A percentile compares a stretch with the other conserved stretches of the same genome.
phyloP scores from a whole-genome alignment of 2,888 invertebrate genomes.

The Syrphus vitripennis region DNA sequence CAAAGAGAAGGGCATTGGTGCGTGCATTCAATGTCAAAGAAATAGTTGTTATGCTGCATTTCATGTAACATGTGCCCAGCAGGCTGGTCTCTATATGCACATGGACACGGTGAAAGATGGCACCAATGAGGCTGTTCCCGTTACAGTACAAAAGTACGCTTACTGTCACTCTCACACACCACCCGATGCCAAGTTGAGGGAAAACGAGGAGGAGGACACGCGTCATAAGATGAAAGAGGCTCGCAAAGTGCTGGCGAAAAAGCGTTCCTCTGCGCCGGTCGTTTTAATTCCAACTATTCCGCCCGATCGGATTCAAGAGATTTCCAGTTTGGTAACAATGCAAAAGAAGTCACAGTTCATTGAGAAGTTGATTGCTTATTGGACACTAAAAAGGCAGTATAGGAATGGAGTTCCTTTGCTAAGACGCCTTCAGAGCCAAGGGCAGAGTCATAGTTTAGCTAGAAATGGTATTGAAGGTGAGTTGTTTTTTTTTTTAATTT shows the following conservation, averaged over 20 bases:
- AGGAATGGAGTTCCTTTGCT: slow-evolving; percentile 97
- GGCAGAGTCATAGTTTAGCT: slow-evolving; percentile 82
- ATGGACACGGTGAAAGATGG: slow-evolving; percentile 92
- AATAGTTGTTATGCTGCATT: slow-evolving; percentile 98
- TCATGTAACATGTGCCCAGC: slow-evolving; percentile 99
- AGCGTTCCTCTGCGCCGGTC: slow-evolving; percentile 93
- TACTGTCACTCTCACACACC: slow-evolving; percentile 96
- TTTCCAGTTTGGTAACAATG: slow-evolving; percentile 88
- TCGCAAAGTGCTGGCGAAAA: slow-evolving; percentile 92
- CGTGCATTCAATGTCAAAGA: slow-evolving; percentile 99
- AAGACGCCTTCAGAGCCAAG: slow-evolving; percentile 88
- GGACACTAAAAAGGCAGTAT: slow-evolving; percentile 97
- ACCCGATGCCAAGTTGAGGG: slow-evolving; percentile 79
- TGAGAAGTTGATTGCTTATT: slow-evolving; percentile 95
- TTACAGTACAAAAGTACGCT: slow-evolving; percentile 96
- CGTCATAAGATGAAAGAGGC: slow-evolving; percentile 93
- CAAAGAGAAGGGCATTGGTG: slow-evolving; percentile 94
- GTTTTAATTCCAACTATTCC: slow-evolving; percentile 97
- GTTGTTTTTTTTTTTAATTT: not conserved
- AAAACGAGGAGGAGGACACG: slow-evolving; percentile 84
- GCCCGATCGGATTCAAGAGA: slow-evolving; percentile 92
- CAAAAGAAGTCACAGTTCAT: slow-evolving; percentile 93
- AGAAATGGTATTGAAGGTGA: slow-evolving; percentile 84
- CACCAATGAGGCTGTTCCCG: slow-evolving; percentile 86
- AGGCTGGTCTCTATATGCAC: slow-evolving; percentile 95